These are phyloP conservation scores for Microtus californicus DNA, from an alignment of 2,797 vertebrate genomes.

Conservation along the genomic window DNA sequence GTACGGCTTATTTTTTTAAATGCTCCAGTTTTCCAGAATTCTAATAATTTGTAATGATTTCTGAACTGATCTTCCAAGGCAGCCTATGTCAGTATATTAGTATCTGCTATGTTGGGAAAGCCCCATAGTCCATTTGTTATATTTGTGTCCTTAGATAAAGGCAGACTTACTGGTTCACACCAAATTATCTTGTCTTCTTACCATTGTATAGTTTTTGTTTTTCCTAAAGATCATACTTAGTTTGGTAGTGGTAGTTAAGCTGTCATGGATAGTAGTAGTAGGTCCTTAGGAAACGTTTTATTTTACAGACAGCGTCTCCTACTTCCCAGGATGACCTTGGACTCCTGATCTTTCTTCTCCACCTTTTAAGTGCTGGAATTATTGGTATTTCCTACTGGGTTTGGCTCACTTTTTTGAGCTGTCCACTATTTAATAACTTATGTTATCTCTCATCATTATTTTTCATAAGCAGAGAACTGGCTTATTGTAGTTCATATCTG, in stretches of 20 bases:
- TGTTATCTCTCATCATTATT: background rate
- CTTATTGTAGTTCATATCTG: background rate
- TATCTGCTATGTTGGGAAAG: background rate
- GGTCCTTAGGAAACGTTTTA: background rate
- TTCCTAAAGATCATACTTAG: background rate
- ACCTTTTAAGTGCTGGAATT: background rate
- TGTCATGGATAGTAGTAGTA: conserved; percentile 44
- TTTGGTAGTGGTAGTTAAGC: background rate
- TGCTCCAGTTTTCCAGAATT: conserved; percentile 18
- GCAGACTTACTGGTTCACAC: background rate
- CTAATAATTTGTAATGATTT: background rate
- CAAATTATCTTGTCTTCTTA: conserved; percentile 39
- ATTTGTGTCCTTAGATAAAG: conserved; percentile 14
- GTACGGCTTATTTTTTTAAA: background rate
- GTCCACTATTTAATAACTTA: background rate
- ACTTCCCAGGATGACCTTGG: background rate
- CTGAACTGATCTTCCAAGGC: background rate
- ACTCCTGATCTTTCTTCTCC: background rate
- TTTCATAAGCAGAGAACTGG: background rate
- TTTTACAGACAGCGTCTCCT: background rate
- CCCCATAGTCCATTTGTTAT: background rate
- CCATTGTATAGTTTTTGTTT: background rate
- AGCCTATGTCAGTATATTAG: background rate
- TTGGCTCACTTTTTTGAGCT: background rate
- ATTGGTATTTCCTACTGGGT: background rate